phyloP scores from a whole-genome alignment of 1,140 invertebrate genomes.

The Geopemphigus sp. region DNA sequence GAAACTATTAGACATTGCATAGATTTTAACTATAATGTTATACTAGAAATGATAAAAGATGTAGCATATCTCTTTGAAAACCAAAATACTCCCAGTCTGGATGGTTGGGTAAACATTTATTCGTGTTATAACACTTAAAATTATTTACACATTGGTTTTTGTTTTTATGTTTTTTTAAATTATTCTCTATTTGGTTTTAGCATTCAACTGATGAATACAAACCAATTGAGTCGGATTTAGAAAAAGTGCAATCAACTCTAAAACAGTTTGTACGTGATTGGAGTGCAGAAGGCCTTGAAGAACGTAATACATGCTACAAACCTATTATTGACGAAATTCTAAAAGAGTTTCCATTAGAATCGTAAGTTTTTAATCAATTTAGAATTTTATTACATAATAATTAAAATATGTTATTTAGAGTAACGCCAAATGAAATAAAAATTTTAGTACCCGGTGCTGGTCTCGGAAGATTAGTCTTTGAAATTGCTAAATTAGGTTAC shows the following conservation, averaged over 20 bases:
- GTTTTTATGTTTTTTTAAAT: constrained; percentile 10
- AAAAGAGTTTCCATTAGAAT: constrained; percentile 66
- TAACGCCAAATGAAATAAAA: constrained; percentile 59
- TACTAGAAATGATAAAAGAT: constrained; percentile 79
- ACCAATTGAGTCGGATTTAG: constrained; percentile 62
- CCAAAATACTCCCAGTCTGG: constrained; percentile 56
- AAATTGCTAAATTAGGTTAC: constrained; percentile 85
- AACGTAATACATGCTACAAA: constrained; percentile 83
- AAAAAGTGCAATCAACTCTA: constrained; percentile 87
- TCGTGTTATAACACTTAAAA: not conserved
- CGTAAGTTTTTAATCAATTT: constrained; percentile 53
- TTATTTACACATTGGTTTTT: not conserved
- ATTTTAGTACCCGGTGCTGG: constrained; percentile 94
- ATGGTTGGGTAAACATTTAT: constrained; percentile 23
- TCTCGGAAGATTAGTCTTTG: constrained; percentile 87
- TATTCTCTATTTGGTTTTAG: constrained; percentile 38
- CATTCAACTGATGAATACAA: constrained; percentile 52
- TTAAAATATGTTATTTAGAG: not conserved
- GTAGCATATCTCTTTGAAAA: constrained; percentile 80
- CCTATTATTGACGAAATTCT: constrained; percentile 86
- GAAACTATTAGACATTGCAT: constrained; percentile 73
- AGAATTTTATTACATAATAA: constrained; percentile 55
- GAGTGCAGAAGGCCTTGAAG: constrained; percentile 78
- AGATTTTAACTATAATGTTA: constrained; percentile 79
- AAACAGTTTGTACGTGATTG: constrained; percentile 96